Conservation (phyloP, 2,113 vertebrate species). For the Ramphastos sulfuratus region DNA sequence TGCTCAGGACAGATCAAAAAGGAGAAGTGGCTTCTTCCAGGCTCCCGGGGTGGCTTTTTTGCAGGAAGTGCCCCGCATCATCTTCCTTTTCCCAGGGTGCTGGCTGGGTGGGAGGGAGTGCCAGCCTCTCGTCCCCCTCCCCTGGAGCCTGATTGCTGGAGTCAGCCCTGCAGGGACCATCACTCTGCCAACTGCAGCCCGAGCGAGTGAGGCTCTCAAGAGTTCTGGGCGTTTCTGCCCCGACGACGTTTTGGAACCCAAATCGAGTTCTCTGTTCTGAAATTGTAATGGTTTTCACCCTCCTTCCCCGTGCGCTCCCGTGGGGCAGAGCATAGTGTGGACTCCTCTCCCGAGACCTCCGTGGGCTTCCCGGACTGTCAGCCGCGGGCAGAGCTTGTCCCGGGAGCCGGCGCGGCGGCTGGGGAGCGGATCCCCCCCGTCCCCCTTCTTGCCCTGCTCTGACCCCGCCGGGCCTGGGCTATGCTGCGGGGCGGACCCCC, state of each 20-base stretch:
- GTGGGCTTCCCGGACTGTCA: not conserved
- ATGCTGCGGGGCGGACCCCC: constrained; percentile 80
- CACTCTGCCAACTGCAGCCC: not conserved
- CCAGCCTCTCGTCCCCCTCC: not conserved
- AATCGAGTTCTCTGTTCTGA: not conserved
- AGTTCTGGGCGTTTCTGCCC: not conserved
- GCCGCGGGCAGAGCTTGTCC: not conserved
- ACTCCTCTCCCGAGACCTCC: not conserved
- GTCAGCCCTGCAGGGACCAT: not conserved
- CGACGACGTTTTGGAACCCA: not conserved
- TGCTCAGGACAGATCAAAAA: not conserved
- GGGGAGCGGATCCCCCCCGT: not conserved
- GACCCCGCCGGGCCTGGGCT: constrained; percentile 77
- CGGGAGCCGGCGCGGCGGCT: not conserved
- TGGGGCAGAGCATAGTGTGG: not conserved
- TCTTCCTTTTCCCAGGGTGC: not conserved
- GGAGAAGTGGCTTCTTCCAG: constrained; percentile 24
- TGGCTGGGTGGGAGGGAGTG: not conserved
- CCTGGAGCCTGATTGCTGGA: not conserved
- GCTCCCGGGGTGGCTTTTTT: not conserved
- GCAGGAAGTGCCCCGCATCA: not conserved
- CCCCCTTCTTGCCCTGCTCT: constrained; percentile 69
- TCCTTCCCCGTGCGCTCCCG: accelerated
- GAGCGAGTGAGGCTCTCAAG: not conserved
- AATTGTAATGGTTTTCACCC: constrained; percentile 13